Conservation (phyloP, 2,797 vertebrate species). For the Manis crassicaudata region DNA sequence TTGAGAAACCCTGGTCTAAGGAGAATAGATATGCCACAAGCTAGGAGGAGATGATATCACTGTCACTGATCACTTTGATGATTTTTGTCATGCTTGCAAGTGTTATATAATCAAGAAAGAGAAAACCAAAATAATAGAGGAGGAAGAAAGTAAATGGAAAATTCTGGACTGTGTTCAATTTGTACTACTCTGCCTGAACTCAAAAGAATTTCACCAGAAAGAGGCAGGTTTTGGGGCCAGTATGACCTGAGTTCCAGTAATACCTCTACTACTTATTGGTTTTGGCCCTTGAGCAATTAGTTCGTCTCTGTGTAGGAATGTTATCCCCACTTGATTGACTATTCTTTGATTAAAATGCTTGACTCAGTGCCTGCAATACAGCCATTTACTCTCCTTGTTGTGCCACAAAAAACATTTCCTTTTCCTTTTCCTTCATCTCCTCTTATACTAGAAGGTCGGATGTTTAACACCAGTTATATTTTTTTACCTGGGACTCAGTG, state of each 20-base stretch:
- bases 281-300: background rate
- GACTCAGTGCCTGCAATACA: background rate
- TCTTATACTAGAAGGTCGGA: background rate
- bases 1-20: slow-evolving; percentile 12
- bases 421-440: background rate
- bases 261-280: background rate
- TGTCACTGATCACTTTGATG: background rate
- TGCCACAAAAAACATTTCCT: background rate
- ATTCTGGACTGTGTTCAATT: background rate
- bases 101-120: slow-evolving; percentile 17
- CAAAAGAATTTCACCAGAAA: background rate
- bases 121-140: slow-evolving; percentile 10
- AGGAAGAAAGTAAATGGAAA: slow-evolving; percentile 20
- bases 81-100: slow-evolving; percentile 36
- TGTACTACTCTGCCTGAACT: slow-evolving; percentile 27
- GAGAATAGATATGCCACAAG: background rate
- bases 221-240: background rate
- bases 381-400: background rate
- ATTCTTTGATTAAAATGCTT: background rate
- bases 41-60: background rate
- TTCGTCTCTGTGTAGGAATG: background rate
- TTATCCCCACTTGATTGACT: background rate
- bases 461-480: slow-evolving; percentile 8
- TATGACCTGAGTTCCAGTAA: background rate
- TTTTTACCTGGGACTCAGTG: background rate